Evolutionary conservation across 2,113 vertebrate genomes (phyloP).

Genomic region (Lathamus discolor): DNA sequence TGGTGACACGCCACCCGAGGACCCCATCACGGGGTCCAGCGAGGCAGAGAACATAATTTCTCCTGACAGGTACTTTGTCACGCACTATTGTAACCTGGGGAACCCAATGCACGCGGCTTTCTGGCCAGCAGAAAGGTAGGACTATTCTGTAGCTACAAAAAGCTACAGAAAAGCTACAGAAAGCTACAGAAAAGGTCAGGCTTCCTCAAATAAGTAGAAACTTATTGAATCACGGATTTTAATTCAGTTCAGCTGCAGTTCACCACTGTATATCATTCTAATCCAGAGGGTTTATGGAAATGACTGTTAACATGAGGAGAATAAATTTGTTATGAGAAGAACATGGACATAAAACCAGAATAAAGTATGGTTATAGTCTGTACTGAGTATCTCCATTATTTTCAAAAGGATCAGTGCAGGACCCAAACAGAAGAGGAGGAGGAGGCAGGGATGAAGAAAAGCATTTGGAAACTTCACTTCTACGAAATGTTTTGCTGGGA

Average conservation of each 20-base stretch:
- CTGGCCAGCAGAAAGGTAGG: rapidly evolving
- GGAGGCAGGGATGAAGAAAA: not conserved
- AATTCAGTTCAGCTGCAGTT: not conserved
- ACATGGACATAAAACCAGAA: not conserved
- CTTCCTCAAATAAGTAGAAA: not conserved
- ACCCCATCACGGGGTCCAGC: rapidly evolving
- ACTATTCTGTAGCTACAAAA: not conserved
- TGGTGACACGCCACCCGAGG: not conserved
- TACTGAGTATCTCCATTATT: not conserved
- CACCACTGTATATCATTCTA: not conserved
- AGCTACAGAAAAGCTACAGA: no score
- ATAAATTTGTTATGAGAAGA: not conserved
- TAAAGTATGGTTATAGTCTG: not conserved
- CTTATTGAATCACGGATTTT: not conserved
- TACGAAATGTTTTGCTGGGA: not conserved
- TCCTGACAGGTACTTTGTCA: not conserved
- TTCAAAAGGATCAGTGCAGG: not conserved
- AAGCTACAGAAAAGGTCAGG: no score
- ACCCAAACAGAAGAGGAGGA: not conserved
- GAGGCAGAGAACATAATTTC: not conserved
- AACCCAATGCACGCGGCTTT: not conserved
- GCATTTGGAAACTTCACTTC: not conserved
- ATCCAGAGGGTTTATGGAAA: not conserved
- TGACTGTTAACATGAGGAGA: not conserved
- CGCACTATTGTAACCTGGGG: rapidly evolving